These are phyloP conservation scores for Uloborus plumipes DNA, from an alignment of 2,888 invertebrate genomes.

Conservation along the genomic window DNA sequence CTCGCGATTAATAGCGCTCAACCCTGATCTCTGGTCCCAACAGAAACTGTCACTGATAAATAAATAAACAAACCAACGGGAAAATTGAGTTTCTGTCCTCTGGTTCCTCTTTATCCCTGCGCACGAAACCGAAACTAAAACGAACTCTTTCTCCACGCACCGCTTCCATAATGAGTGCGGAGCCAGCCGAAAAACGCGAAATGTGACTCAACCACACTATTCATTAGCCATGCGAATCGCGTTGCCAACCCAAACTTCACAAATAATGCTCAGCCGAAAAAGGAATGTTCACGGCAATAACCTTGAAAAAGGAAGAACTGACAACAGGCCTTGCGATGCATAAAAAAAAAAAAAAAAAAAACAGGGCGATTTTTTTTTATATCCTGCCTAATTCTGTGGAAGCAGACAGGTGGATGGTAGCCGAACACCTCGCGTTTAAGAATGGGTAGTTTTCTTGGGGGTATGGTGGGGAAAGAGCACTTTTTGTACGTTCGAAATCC, in stretches of 20 bases:
- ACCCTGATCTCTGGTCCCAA: not conserved
- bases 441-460: not conserved
- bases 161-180: not conserved
- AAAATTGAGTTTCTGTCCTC: no score
- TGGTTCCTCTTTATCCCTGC: no score
- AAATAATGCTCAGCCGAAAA: conserved; percentile 1
- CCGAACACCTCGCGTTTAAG: not conserved
- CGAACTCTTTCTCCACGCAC: not conserved
- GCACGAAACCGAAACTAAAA: conserved; percentile 15
- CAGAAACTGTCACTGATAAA: not conserved
- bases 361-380: not conserved
- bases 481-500: conserved; percentile 42
- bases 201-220: not conserved
- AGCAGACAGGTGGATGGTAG: conserved; percentile 49
- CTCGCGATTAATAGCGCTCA: no score
- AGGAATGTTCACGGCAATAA: conserved; percentile 22
- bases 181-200: not conserved
- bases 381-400: not conserved
- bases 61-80: no score
- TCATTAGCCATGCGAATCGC: conserved; percentile 46
- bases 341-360: conserved; percentile 12
- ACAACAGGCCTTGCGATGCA: not conserved
- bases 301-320: conserved; percentile 22
- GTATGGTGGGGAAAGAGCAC: not conserved
- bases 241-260: conserved; percentile 15